phyloP scores from a whole-genome alignment of 2,888 invertebrate species.

The Eucera pruinosa region DNA sequence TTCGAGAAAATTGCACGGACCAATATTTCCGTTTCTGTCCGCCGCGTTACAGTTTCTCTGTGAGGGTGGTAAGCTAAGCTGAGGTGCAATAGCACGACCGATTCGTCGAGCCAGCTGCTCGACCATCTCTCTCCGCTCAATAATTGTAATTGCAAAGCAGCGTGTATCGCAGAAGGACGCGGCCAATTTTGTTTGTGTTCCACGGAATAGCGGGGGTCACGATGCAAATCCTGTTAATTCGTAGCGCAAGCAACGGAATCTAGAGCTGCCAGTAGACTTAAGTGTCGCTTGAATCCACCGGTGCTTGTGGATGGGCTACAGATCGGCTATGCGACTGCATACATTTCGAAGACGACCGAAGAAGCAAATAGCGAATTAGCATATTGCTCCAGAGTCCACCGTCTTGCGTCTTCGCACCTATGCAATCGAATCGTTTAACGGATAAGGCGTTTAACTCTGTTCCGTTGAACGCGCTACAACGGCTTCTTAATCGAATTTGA shows the following conservation, averaged over 20 bases:
- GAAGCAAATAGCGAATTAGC: constrained; percentile 42
- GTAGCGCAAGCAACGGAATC: constrained; percentile 41
- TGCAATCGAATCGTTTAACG: constrained; percentile 18
- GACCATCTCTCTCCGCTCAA: constrained; percentile 21
- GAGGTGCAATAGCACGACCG: background rate
- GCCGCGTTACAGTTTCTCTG: background rate
- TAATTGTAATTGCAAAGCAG: constrained; percentile 49
- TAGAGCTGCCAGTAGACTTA: constrained; percentile 24
- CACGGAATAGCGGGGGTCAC: constrained; percentile 26
- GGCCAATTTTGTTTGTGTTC: constrained; percentile 43
- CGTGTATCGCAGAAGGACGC: constrained; percentile 17
- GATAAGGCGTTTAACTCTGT: constrained; percentile 14
- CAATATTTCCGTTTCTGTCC: background rate
- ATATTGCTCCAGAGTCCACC: constrained; percentile 32
- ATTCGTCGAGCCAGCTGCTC: constrained; percentile 14
- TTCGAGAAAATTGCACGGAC: background rate
- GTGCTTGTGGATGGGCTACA: constrained; percentile 10
- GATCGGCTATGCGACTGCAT: constrained; percentile 14
- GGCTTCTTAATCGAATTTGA: too few species aligned
- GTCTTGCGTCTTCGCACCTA: constrained; percentile 3
- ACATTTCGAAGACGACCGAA: constrained; percentile 1
- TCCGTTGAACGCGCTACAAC: constrained; percentile 2
- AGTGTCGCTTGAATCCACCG: constrained; percentile 17
- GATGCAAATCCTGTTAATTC: constrained; percentile 55
- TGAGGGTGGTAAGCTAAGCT: background rate